A percentile compares a stretch with the other conserved stretches of the same genome.
phyloP scores from a whole-genome alignment of 2,888 invertebrate species.

The Antheraea yamamai region DNA sequence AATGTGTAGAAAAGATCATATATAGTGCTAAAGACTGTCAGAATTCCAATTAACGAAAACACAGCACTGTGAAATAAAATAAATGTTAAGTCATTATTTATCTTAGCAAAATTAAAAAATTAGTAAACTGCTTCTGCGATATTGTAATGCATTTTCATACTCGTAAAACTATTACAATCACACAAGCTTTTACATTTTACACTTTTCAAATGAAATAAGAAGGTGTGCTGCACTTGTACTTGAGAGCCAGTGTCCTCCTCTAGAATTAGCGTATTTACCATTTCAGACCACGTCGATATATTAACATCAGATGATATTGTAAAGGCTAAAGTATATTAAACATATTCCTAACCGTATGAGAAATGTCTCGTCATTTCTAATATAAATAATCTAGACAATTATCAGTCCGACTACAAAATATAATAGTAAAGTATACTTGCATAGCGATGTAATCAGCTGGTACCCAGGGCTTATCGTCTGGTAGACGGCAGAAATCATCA shows the following conservation, averaged over 20 bases:
- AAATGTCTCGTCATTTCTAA: no score
- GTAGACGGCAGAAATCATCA: conserved; percentile 41
- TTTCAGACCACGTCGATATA: no score
- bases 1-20: conserved; percentile 49
- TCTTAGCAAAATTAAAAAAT: background rate
- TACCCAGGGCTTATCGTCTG: conserved; percentile 44
- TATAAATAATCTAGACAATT: background rate
- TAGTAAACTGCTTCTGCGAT: background rate
- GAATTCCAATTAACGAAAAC: conserved; percentile 36
- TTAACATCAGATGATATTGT: no score
- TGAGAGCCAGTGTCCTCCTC: no score
- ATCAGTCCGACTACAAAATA: background rate
- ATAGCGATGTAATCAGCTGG: conserved; percentile 39
- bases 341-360: no score
- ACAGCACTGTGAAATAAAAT: conserved; percentile 27
- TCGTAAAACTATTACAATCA: no score
- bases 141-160: background rate
- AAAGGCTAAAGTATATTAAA: no score
- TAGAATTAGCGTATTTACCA: no score
- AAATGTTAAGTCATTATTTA: background rate
- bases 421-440: conserved; percentile 32
- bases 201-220: no score
- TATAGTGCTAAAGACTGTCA: conserved; percentile 47
- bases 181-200: no score
- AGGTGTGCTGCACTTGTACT: no score